Evolutionary conservation across 92 coral and sea anemone species (phyloP).

Genomic region (Micromussa lordhowensis): DNA sequence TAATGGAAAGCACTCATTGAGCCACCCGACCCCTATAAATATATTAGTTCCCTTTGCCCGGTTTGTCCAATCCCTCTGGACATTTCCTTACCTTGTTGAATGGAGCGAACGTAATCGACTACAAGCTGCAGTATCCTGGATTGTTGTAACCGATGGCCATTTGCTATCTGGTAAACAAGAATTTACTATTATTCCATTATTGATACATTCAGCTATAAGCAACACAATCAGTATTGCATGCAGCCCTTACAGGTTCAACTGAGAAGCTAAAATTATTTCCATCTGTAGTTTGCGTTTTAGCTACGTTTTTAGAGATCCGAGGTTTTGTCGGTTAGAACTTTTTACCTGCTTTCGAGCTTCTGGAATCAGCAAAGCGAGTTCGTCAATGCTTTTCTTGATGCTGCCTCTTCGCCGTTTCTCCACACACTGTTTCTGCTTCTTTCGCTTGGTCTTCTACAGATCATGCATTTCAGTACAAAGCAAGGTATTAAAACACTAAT

Average conservation of each 20-base stretch:
- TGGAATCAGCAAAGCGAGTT: slow-evolving; percentile 30
- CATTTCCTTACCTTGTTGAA: slow-evolving; percentile 17
- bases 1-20: too few relatives aligned
- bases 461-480: not conserved
- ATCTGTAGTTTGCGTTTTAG: too few relatives aligned
- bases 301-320: too few relatives aligned
- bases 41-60: not conserved
- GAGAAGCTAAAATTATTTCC: too few relatives aligned
- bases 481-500: not conserved
- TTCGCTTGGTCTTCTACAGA: not conserved
- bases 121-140: slow-evolving; percentile 38
- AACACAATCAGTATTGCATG: too few relatives aligned
- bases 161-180: not conserved
- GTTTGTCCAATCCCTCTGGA: not conserved
- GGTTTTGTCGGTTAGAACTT: not conserved
- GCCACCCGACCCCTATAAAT: too few relatives aligned
- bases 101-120: slow-evolving; percentile 27
- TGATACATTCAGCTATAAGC: not conserved
- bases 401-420: slow-evolving; percentile 20
- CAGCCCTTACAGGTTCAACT: too few relatives aligned
- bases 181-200: not conserved
- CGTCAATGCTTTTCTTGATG: slow-evolving; percentile 37
- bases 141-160: slow-evolving; percentile 11
- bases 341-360: slow-evolving; percentile 34
- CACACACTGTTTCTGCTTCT: not conserved